Base-by-base conservation (phyloP, 1,140 invertebrate genomes). In the Pogonus chalceus region DNA sequence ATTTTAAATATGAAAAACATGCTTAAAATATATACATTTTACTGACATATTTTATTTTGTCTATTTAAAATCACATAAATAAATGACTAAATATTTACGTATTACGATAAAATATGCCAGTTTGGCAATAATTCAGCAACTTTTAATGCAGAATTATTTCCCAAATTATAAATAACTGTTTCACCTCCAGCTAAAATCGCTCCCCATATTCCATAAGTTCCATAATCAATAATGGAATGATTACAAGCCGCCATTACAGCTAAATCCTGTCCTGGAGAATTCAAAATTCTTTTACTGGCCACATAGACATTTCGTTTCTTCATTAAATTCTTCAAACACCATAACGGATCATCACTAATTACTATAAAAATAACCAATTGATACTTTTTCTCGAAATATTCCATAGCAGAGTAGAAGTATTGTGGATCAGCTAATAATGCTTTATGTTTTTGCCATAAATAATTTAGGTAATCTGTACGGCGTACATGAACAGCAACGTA, bases 141-240 rank as follows among this genome's bases (percentile, higher is more conserved):
- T 47, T 74, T 64, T 37, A 73, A 69, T 21, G 76, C 75, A 58
- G 76, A 76, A 64, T 78, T 74, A 35, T 72, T 64, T 47, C 72
- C 77, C 48, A 79, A 68, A 65, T 79, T 79, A 62, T 77, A 79
- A 54, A 76, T 73, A 4, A 81, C 63, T 0, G 78, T 79, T 56
- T 81, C 78, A 9, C 82, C 82, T 2, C 76, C 76, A 48, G 79
- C 75, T 35, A 85, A 65, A 60, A 83, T 79, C 1, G 81, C 82
- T 2, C 77, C 80, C 74, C 83, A 84, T 54, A 81, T 80, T 4
- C 83, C 82, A 58, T 80, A 86, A 10, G 82, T 84, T 10, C 83
- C 83, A 35, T 83, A 80, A 62, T 82, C 80, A 58, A 84, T 81
- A 49, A 86, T 79, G 56, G 78, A 76, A 60, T 85, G 82, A 68